Evolutionary conservation across 2,797 vertebrate genomes (phyloP).

Genomic region (Triplophysa bombifrons): DNA sequence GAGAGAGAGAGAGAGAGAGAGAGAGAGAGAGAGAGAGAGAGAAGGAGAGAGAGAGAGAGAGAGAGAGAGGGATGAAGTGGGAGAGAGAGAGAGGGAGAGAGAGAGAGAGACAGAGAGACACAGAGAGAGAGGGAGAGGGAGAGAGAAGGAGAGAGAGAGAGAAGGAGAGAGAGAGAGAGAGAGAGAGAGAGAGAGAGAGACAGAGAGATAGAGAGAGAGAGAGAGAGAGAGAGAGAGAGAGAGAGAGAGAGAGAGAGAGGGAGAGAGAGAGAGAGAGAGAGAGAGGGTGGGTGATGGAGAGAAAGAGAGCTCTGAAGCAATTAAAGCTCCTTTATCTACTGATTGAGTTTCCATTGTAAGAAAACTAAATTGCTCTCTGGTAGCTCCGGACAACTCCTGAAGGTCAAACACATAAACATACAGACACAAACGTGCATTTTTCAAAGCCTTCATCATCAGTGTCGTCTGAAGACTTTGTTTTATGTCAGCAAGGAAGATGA

Average conservation of each 20-base stretch:
- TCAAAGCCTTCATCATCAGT: background rate
- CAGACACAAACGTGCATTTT: background rate
- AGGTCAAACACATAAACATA: constrained; percentile 4
- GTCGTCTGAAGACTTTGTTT: background rate
- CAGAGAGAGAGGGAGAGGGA: no score
- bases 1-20: no score
- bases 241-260: constrained; percentile 14
- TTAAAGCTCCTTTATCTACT: constrained; percentile 66
- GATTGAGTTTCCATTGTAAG: constrained; percentile 80
- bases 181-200: no score
- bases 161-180: no score
- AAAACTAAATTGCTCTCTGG: constrained; percentile 68
- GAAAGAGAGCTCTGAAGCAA: constrained; percentile 17
- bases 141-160: no score
- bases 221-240: background rate
- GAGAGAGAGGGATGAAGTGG: constrained; percentile 10
- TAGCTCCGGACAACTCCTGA: constrained; percentile 22
- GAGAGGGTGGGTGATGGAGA: no score
- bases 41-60: background rate
- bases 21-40: background rate
- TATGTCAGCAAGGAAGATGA: constrained; percentile 6
- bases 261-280: constrained; percentile 1
- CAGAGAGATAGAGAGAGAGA: background rate
- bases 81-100: background rate
- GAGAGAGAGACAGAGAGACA: no score